These are phyloP conservation scores for Podabrus alpinus DNA, from an alignment of 2,888 invertebrate genomes.

Conservation along the genomic window DNA sequence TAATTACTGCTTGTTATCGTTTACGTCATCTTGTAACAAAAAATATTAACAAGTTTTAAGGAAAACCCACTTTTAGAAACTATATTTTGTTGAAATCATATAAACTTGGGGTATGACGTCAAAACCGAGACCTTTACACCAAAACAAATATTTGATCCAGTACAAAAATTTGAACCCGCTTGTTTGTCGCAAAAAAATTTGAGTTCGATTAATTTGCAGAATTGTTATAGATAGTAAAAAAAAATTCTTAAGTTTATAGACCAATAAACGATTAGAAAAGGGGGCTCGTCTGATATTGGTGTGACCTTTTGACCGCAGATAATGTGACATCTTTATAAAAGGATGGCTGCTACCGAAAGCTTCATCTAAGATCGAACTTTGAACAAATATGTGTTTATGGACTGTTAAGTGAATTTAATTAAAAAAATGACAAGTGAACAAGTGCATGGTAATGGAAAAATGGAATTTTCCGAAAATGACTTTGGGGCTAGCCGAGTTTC, in stretches of 20 bases:
- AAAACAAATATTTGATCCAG: neutral
- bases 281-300: neutral
- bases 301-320: constrained; percentile 1
- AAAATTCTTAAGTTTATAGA: neutral
- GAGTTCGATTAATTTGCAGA: neutral
- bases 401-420: neutral
- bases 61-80: neutral
- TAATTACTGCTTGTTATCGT: neutral
- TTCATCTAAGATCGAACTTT: neutral
- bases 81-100: neutral
- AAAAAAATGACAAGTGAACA: neutral
- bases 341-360: neutral
- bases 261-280: neutral
- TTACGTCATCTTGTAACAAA: neutral
- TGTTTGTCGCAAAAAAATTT: neutral
- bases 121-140: neutral
- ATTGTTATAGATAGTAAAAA: neutral
- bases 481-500: neutral
- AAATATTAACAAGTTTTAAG: neutral
- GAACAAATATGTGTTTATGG: neutral
- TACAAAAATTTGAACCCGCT: neutral
- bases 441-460: neutral
- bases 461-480: neutral
- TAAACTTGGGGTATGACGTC: neutral
- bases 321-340: neutral